phyloP scores from a whole-genome alignment of 2,113 vertebrate genomes.

The Glareola pratincola region DNA sequence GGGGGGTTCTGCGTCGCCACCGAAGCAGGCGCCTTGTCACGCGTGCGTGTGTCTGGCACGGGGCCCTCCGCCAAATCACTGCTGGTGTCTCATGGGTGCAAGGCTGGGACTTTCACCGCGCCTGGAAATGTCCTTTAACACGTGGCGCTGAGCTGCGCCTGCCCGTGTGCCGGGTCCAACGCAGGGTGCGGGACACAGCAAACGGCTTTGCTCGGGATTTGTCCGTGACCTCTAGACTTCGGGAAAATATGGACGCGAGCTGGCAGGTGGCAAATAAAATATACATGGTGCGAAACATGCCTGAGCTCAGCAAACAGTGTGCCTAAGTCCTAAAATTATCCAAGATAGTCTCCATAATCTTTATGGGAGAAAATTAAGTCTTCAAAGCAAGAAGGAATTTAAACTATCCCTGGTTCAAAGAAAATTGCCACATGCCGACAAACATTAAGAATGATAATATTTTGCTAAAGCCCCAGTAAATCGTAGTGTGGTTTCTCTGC shows the following conservation, averaged over 20 bases:
- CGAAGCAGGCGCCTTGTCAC: not conserved
- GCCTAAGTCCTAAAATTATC: conserved; percentile 53
- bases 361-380: conserved; percentile 63
- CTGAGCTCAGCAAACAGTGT: conserved; percentile 41
- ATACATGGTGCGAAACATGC: not conserved
- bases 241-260: not conserved
- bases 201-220: not conserved
- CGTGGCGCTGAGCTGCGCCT: not conserved
- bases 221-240: not conserved
- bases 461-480: conserved; percentile 67
- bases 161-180: accelerated
- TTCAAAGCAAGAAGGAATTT: conserved; percentile 67
- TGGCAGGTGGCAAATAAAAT: conserved; percentile 45
- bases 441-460: conserved; percentile 71
- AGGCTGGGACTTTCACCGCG: not conserved
- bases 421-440: conserved; percentile 63
- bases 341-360: conserved; percentile 56
- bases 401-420: conserved; percentile 63
- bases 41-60: accelerated
- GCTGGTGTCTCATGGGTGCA: not conserved
- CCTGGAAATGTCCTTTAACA: not conserved
- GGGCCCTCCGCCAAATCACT: not conserved
- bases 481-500: conserved; percentile 62
- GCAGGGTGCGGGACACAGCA: not conserved
- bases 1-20: not conserved